Evolutionary conservation across 2,797 vertebrate species (phyloP).

Genomic region (Furcifer pardalis): DNA sequence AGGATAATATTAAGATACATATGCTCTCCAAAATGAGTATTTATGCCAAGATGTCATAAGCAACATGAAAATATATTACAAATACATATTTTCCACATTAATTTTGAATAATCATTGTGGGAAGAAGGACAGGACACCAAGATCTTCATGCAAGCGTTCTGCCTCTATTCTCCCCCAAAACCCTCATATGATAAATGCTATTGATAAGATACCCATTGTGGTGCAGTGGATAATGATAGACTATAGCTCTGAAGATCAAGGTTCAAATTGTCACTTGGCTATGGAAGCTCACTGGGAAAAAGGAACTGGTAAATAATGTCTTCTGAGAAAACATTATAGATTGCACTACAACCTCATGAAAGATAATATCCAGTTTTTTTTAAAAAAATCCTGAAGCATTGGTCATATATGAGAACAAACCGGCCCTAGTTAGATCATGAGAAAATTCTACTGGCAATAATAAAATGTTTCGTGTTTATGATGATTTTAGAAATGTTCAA

Average conservation of each 20-base stretch:
- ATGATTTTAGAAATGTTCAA: neutral
- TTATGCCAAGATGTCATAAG: neutral
- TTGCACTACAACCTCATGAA: neutral
- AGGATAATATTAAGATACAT: neutral
- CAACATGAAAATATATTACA: neutral
- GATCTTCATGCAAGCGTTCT: no score
- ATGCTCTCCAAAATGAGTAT: neutral
- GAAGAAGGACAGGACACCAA: no score
- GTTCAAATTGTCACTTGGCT: no score
- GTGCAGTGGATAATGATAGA: no score
- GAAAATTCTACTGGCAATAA: neutral
- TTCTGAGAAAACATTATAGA: neutral
- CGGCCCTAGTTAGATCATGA: neutral
- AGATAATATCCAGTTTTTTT: no score
- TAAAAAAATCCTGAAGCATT: no score
- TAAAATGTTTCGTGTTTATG: neutral
- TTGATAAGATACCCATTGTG: no score
- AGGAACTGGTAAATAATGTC: neutral
- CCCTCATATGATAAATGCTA: neutral
- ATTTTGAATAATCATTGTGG: neutral
- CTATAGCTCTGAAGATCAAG: no score
- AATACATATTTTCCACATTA: neutral
- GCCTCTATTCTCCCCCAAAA: no score
- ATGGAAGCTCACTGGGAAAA: no score
- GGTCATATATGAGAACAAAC: neutral